Base-by-base conservation (phyloP, 2,888 invertebrate species). In the Drosophila macrospina region DNA sequence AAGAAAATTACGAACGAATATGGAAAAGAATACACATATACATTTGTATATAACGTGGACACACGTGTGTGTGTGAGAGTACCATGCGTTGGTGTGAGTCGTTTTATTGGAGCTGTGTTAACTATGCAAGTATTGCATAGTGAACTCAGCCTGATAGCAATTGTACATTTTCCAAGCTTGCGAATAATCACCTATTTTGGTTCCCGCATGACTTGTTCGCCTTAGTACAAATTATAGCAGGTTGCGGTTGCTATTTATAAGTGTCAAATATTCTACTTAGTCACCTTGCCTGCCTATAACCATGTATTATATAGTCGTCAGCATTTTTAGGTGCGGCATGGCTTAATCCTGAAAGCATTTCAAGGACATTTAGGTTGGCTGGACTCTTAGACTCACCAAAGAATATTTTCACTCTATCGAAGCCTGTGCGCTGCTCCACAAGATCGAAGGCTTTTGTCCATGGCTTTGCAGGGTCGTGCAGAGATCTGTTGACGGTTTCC, bases 331-430 rank as follows among this genome's bases (percentile, higher is more conserved):
- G 64, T 41, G 66, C 42, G 66, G 16, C 60, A 64, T 37, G 15
- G 11, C 11, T 1, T 20, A 20, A 44, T 56, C 51, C 39, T 68
- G 37, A 51, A 37, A 28, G 15, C 57, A 24, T 20, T 44, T 64
- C 42, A 50, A 66, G 36, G 44, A 39, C 20, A 59, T 44, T 36
- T 13, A 13, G 28, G 11, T 48, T 36, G 10, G 6, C 13, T 42
- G 28, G 4, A 28, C 36, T 13, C 36, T 13, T 10, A 34, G 20
- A 91, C 95, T 94, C 93, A 97, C 97, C 97, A 77, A 95, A 89
- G 92, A 96, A 96, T 81, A 97, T 82, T 91, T 97, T 96, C 26
- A 95, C 91, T 81, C 97, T 94, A 89, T 95, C 95, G 51, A 97
- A 92, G 86, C 96, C 96, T 80, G 95, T 95, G 91, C 95, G 95